Evolutionary conservation across 2,888 invertebrate genomes (phyloP).

Genomic region (Fragum sueziense): DNA sequence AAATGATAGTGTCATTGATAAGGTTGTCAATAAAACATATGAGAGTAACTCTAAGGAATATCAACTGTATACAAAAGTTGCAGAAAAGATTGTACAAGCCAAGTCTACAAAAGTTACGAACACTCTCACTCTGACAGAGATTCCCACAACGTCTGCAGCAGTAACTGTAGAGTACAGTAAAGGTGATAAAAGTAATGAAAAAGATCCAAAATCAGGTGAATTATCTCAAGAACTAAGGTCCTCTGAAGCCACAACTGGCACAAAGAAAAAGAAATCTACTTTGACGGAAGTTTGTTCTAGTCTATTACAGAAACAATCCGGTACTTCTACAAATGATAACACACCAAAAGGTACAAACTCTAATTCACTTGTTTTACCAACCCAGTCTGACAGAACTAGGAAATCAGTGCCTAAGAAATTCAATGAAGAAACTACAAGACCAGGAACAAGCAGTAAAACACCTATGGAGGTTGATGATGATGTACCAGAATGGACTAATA

Average conservation of each 20-base stretch:
- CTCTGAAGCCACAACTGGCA: not conserved
- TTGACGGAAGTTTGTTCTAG: constrained; percentile 29
- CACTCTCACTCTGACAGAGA: constrained; percentile 62
- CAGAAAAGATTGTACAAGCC: constrained; percentile 65
- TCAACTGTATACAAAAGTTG: constrained; percentile 70
- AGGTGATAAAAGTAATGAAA: constrained; percentile 31
- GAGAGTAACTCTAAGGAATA: constrained; percentile 70
- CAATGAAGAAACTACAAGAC: not conserved
- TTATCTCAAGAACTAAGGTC: not conserved
- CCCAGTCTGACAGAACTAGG: constrained; percentile 21
- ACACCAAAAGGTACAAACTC: not conserved
- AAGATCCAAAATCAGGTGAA: not conserved
- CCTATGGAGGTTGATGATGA: constrained; percentile 3
- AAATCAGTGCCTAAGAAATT: constrained; percentile 48
- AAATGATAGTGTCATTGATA: constrained; percentile 42
- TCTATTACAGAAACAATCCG: constrained; percentile 21
- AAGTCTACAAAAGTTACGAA: constrained; percentile 58
- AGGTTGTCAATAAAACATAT: constrained; percentile 65
- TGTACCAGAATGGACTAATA: not conserved
- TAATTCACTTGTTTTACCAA: not conserved
- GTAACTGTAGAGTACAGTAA: constrained; percentile 49
- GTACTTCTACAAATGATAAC: not conserved
- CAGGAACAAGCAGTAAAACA: not conserved
- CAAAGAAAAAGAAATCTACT: constrained; percentile 25
- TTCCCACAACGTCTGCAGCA: constrained; percentile 69